Base-by-base conservation (phyloP, 1,140 invertebrate species). In the Lithobius niger region DNA sequence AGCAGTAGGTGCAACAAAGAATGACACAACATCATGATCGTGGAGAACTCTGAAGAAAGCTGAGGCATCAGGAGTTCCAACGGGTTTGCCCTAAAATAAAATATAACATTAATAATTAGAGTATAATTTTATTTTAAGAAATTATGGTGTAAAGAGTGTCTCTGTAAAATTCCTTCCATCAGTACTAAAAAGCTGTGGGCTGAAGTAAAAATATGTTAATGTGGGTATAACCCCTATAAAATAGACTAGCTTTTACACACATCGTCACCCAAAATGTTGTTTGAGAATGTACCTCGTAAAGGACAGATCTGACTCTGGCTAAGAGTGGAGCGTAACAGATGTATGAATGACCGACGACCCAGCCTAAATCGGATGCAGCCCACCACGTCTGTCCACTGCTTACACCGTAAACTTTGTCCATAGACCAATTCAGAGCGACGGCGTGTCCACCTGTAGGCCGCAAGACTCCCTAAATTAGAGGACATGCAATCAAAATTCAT, bases 311-410 rank as follows among this genome's bases (percentile, higher is more conserved):
- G 27, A 82, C 75, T 1, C 89, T 83, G 59, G 82, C 80, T 0
- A 89, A 67, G 0, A 96, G 71, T 0, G 92, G 91, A 1, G 81
- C 90, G 61, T 96, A 96, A 66, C 86, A 89, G 53, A 94, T 94
- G 64, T 93, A 96, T 0, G 88, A 91, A 67, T 92, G 89, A 1
- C 91, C 91, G 1, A 94, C 89, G 0, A 95, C 88, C 92, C 91
- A 96, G 1, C 91, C 88, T 56, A 88, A 75, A 66, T 93, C 88
- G 48, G 75, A 76, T 0, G 88, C 89, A 0, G 89, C 88, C 25
- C 82, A 83, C 89, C 89, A 97, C 2, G 87, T 81, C 42, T 89
- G 84, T 21, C 82, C 82, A 4, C 81, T 78, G 24, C 80, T 76
- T 63, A 94, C 78, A 13, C 83, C 88, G 63, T 93, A 95, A 53